Base-by-base conservation (phyloP, 2,113 vertebrate species). In the Brachionichthys hirsutus region DNA sequence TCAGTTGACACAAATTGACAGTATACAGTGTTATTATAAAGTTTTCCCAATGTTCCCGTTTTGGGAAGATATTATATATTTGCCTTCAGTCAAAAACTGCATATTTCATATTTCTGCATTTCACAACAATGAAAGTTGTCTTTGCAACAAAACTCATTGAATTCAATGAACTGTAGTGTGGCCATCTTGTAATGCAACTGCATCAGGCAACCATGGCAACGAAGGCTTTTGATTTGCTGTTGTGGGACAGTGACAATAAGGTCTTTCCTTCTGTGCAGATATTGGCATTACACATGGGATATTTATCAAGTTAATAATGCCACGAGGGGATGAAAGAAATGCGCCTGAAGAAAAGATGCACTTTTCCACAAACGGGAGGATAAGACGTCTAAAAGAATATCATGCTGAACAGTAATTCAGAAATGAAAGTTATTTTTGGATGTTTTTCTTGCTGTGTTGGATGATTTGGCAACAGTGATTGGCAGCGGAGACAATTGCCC, bases 311-410 rank as follows among this genome's bases (percentile, higher is more conserved):
- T 60, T 89, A 89, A 89, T 88, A 83, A 89, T 72, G 78, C 79
- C 85, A 87, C 78, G 70, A 62, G 87, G 84, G 83, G 64, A 87
- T 82, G 62, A 83, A 77, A 78, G 56, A 24, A 78, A 75, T 62
- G 36, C 58, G 85, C 74, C 85, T 17, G 44, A 70, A 77, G 84
- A 75, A 76, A 80, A 41, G 43, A 57, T 15, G 52, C 42, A 41
- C 45, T 54, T 54, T 67, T 76, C 54, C 51, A 75, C 53, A 82
- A 82, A 81, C 68, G 79, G 53, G 40, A 68, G 54, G 50, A 69
- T 47, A 74, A 56, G 11, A 52, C 19, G 12, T 40, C 36, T 65
- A 59, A 83, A 72, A 65, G 54, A 69, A 64, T 40, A 81, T 74
- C 73, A 62, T 35, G 52, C 53, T 46, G 6, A 54, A 47, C 41